phyloP scores from a whole-genome alignment of 2,113 vertebrate species.

The Calidris pugnax region DNA sequence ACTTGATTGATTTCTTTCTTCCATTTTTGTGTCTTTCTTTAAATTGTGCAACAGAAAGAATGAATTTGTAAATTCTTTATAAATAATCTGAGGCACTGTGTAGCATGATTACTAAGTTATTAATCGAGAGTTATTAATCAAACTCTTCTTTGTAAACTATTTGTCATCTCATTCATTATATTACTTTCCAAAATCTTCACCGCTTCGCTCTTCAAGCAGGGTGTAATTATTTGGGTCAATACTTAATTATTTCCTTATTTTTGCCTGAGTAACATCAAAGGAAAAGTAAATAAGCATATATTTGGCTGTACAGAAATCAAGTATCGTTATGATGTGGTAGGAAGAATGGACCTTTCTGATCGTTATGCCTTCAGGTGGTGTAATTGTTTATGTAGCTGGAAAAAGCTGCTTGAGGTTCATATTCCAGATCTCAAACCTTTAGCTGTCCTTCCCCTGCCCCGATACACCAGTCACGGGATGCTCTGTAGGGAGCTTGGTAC shows the following conservation, averaged over 20 bases:
- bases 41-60: not conserved
- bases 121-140: not conserved
- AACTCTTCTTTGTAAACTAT: not conserved
- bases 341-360: not conserved
- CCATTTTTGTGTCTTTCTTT: not conserved
- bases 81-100: not conserved
- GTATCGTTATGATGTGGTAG: not conserved
- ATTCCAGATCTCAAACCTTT: not conserved
- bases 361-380: not conserved
- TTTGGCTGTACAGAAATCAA: not conserved
- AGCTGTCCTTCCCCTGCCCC: not conserved
- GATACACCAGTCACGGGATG: not conserved
- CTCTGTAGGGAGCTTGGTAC: not conserved
- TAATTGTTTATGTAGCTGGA: not conserved
- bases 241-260: constrained; percentile 19
- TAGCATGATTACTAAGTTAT: not conserved
- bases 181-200: not conserved
- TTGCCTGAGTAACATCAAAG: not conserved
- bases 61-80: not conserved
- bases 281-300: not conserved
- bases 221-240: not conserved
- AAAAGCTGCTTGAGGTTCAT: not conserved
- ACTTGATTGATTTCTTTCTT: not conserved
- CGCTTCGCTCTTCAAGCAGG: not conserved
- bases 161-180: not conserved